Evolutionary conservation across 2,797 vertebrate species (phyloP).

Genomic region (Erethizon dorsatum): DNA sequence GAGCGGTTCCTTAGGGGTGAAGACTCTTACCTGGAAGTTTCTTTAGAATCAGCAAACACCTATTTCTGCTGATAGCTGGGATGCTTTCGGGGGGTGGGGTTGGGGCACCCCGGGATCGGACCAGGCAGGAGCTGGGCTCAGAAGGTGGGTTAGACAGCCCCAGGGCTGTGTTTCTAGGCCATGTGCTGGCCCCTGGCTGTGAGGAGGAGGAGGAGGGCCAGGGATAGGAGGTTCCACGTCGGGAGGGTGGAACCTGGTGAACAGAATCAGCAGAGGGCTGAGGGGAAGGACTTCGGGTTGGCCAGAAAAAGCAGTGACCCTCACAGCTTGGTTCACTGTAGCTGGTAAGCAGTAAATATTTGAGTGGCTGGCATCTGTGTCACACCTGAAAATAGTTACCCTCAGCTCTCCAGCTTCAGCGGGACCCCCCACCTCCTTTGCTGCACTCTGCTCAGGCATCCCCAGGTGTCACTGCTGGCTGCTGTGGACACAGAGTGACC

Average conservation of each 20-base stretch:
- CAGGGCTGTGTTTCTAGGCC: background rate
- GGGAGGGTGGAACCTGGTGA: background rate
- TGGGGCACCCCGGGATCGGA: accelerated
- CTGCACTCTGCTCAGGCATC: no score
- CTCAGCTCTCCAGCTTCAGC: background rate
- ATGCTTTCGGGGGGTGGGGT: background rate
- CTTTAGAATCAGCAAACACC: background rate
- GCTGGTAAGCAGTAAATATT: background rate
- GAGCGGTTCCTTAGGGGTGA: background rate
- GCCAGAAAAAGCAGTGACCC: background rate
- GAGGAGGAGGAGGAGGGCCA: background rate
- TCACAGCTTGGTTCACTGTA: background rate
- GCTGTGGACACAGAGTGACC: background rate
- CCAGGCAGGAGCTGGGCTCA: no score
- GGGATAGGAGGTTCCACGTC: background rate
- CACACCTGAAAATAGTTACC: background rate
- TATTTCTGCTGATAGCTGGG: background rate
- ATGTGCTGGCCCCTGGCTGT: background rate
- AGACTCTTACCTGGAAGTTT: background rate
- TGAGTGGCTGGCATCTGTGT: background rate
- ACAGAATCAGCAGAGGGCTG: background rate
- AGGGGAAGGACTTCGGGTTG: no score
- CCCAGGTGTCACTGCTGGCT: background rate
- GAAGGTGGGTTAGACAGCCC: background rate
- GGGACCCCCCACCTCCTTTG: no score